Conservation (phyloP, 2,888 invertebrate genomes). For the Caenorhabditis wallacei region DNA sequence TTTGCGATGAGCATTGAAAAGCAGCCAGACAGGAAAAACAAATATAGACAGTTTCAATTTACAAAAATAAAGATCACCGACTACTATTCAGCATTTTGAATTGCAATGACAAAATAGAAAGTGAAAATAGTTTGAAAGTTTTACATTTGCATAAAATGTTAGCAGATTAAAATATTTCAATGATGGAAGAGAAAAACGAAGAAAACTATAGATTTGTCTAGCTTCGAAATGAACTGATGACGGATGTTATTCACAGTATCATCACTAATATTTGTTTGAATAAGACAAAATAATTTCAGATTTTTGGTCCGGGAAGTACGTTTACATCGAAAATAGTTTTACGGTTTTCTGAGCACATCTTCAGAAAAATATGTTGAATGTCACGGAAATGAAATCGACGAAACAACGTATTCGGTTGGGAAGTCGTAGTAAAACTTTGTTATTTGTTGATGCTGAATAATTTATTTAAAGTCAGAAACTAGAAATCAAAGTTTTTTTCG, state of each 20-base stretch:
- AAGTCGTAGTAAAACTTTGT: too few species aligned
- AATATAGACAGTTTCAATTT: slow-evolving; percentile 28
- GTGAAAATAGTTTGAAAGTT: slow-evolving; percentile 2
- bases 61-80: slow-evolving; percentile 17
- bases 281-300: too few species aligned
- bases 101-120: neutral
- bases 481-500: neutral
- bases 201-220: neutral
- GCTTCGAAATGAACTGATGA: too few species aligned
- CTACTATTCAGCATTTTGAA: slow-evolving; percentile 2
- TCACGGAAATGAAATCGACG: too few species aligned
- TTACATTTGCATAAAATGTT: slow-evolving; percentile 8
- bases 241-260: too few species aligned
- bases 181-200: neutral
- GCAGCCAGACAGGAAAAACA: slow-evolving; percentile 4
- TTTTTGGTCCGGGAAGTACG: too few species aligned
- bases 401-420: too few species aligned
- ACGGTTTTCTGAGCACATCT: too few species aligned
- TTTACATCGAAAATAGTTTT: too few species aligned
- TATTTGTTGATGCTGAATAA: neutral
- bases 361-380: too few species aligned
- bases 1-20: slow-evolving; percentile 3
- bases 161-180: neutral
- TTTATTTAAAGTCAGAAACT: slow-evolving; percentile 7
- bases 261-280: too few species aligned